A percentile compares a stretch with the other conserved stretches of the same genome.
Conservation (phyloP, 1,140 invertebrate species). For the Papilio glaucus region DNA sequence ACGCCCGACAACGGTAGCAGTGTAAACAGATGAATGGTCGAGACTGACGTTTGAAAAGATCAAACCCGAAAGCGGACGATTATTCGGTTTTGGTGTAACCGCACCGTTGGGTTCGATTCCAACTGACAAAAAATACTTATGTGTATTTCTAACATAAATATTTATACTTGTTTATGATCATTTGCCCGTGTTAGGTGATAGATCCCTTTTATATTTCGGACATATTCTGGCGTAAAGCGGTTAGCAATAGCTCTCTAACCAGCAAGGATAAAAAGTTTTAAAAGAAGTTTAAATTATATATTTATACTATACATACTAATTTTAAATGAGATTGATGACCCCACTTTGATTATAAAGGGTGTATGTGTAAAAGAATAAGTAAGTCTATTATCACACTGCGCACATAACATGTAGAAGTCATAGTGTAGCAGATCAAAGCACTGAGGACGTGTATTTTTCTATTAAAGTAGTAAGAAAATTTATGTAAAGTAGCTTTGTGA, state of each 20-base stretch:
- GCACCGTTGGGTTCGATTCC: not conserved
- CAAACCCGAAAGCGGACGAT: too few species aligned
- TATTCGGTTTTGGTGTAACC: too few species aligned
- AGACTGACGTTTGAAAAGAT: too few species aligned
- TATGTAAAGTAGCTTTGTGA: conserved; percentile 61
- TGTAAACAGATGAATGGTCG: too few species aligned
- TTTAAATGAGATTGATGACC: conserved; percentile 41
- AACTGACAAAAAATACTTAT: not conserved
- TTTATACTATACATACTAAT: conserved; percentile 46
- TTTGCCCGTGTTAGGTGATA: not conserved
- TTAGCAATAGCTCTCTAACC: not conserved
- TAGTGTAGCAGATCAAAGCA: conserved; percentile 69
- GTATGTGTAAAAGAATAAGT: conserved; percentile 61
- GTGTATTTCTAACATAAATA: too few species aligned
- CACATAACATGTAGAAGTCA: conserved; percentile 48
- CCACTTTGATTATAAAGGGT: conserved; percentile 48
- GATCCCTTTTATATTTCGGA: not conserved
- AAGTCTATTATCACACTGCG: conserved; percentile 59
- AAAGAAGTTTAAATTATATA: conserved; percentile 49
- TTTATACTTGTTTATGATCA: not conserved
- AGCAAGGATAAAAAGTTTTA: not conserved
- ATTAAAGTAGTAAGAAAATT: conserved; percentile 63
- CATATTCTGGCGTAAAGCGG: not conserved
- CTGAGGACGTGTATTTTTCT: conserved; percentile 81
- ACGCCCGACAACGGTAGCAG: too few species aligned